Percentiles rank a stretch among this genome's conserved stretches.
phyloP scores from a whole-genome alignment of 2,113 vertebrate species.

The Australoheros scitulus region DNA sequence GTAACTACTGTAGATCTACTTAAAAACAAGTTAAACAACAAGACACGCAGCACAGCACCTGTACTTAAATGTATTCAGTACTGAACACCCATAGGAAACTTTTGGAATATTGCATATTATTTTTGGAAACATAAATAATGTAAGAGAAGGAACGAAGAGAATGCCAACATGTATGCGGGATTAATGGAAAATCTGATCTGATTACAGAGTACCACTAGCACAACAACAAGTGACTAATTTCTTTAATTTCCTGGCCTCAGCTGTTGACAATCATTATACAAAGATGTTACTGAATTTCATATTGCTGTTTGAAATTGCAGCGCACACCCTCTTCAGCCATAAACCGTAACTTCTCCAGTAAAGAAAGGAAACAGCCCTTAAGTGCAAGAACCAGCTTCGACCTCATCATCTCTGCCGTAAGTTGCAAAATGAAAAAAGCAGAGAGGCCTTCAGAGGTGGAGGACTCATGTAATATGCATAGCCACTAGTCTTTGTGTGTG shows the following conservation, averaged over 20 bases:
- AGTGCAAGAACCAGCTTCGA: conserved; percentile 55
- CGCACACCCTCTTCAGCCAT: conserved; percentile 16
- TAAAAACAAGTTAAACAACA: neutral
- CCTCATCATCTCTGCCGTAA: conserved; percentile 62
- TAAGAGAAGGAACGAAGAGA: neutral
- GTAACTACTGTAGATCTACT: neutral
- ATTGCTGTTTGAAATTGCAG: conserved; percentile 21
- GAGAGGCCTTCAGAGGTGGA: conserved; percentile 67
- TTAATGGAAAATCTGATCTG: neutral
- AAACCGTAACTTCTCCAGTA: conserved; percentile 30
- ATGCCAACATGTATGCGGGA: neutral
- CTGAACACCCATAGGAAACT: neutral
- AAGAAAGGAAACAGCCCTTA: conserved; percentile 42
- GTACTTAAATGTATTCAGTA: neutral
- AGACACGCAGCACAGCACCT: neutral
- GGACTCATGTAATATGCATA: conserved; percentile 78
- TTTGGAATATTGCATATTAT: neutral
- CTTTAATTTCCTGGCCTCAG: conserved; percentile 31
- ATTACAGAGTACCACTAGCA: neutral
- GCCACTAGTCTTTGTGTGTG: conserved; percentile 44
- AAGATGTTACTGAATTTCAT: conserved; percentile 15
- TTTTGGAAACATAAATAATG: neutral
- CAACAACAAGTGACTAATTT: conserved; percentile 16
- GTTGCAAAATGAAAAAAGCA: conserved; percentile 65
- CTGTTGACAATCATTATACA: conserved; percentile 22